Percentiles rank a stretch among this genome's conserved stretches.
These are phyloP conservation scores for Lamellibrachia columna DNA, from an alignment of 2,888 invertebrate species.

Conservation along the genomic window DNA sequence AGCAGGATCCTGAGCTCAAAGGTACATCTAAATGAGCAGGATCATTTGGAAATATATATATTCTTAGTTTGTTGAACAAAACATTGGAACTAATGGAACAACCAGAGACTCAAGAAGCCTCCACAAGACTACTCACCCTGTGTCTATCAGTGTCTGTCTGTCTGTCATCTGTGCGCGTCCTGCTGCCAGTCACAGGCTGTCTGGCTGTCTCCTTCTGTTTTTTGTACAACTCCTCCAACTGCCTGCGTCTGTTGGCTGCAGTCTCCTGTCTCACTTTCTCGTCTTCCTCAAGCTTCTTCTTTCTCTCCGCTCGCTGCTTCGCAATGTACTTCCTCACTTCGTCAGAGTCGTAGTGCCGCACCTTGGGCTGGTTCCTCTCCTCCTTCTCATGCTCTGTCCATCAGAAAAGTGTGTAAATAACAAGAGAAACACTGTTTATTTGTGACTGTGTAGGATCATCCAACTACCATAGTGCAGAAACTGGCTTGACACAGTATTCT, in stretches of 20 bases:
- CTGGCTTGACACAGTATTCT: too few species aligned
- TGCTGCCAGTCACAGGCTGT: background rate
- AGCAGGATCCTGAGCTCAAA: background rate
- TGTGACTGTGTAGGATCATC: background rate
- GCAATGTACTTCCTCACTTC: constrained; percentile 71
- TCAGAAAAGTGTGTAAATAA: background rate
- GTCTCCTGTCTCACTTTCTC: constrained; percentile 52
- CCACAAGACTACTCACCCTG: background rate
- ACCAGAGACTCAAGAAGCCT: background rate
- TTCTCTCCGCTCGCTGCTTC: constrained; percentile 70
- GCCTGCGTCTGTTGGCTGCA: constrained; percentile 53
- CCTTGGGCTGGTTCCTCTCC: constrained; percentile 45
- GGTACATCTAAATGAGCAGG: background rate
- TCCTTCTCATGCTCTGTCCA: constrained; percentile 17
- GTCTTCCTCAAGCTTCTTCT: constrained; percentile 64
- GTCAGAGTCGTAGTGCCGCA: constrained; percentile 73
- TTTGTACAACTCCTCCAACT: constrained; percentile 66
- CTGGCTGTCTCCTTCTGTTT: constrained; percentile 67
- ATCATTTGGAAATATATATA: background rate
- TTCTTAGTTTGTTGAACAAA: too few species aligned
- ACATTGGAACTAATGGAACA: too few species aligned
- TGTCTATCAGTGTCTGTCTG: background rate
- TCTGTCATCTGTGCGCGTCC: background rate
- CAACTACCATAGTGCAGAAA: too few species aligned
- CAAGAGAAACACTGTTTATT: background rate